Evolutionary conservation across 1,140 invertebrate genomes (phyloP), one percentile per base, ranked within the genome.

Genomic region (Kradibia gibbosae): DNA sequence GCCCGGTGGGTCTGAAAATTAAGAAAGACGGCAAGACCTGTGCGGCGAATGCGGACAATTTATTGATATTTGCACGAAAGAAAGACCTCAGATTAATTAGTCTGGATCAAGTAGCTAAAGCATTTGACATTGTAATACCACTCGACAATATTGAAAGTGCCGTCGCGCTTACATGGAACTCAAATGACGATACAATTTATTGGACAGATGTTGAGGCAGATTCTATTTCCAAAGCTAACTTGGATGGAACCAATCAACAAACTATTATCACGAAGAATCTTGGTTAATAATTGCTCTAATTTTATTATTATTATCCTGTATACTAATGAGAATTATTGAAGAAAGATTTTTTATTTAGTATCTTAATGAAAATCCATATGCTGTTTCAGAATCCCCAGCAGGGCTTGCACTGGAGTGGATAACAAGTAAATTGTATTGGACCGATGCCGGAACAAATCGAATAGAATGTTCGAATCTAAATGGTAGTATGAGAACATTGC

Each of bases 341-440:
- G 2, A 7, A 62, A 62, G n/a, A n/a, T 62, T 31, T 62, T 28
- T 25, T 57, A 20, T 5, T 31, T 31, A 67, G 36, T 13, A 20
- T 31, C 28, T 10, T 28, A 31, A 60, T 11, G 11, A 60, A 60
- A 60, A 3, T 50, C n/a, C 39, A 11, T 34, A 53, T 36, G 42
- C 13, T 60, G 45, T 62, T 62, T 39, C 55, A 76, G 94, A 93
- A 84, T 94, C 93, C 20, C 95, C 96, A 1, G 94, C 95, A 60
- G 95, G 95, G 3, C 86, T 98, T 57, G 96, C 96, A 4, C 93
- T 96, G 45, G 97, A 98, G 87, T 98, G 96, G 96, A 91, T 97
- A 8, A 96, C 95, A 0, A 92, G 95, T 28, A 97, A 98, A 88
- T 86, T 98, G 0, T 98, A 98, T 86, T 98, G 97, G 96, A 97